These are phyloP conservation scores for Galerucella nymphaeae DNA, from an alignment of 2,888 invertebrate species.

Conservation along the genomic window DNA sequence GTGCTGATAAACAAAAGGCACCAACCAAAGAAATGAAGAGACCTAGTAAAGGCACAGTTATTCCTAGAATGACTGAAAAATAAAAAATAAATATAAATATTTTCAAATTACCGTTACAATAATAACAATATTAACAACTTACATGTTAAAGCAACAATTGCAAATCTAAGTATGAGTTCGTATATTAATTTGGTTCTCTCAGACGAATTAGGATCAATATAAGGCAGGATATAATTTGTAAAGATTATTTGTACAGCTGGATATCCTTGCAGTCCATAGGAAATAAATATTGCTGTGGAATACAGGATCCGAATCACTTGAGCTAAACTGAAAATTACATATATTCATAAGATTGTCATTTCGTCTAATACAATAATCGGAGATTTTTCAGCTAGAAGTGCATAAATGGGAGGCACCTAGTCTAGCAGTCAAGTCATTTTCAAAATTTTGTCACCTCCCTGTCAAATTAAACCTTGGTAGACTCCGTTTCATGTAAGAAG, in stretches of 20 bases:
- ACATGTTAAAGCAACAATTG: slow-evolving; percentile 63
- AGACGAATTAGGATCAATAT: slow-evolving; percentile 43
- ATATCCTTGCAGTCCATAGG: slow-evolving; percentile 89
- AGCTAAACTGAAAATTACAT: slow-evolving; percentile 68
- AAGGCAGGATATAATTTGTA: slow-evolving; percentile 65
- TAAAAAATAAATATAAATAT: background rate
- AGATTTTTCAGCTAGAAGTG: too few species aligned
- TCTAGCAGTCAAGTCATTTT: too few species aligned
- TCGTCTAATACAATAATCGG: too few species aligned
- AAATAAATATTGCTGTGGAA: slow-evolving; percentile 79
- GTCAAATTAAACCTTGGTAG: too few species aligned
- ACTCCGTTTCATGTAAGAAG: too few species aligned
- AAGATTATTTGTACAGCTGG: slow-evolving; percentile 87
- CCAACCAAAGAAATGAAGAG: slow-evolving; percentile 83
- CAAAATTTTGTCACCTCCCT: too few species aligned
- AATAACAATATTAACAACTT: slow-evolving; percentile 52
- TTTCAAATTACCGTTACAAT: background rate
- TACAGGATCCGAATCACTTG: slow-evolving; percentile 73
- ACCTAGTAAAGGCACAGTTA: slow-evolving; percentile 76
- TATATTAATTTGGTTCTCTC: slow-evolving; percentile 50
- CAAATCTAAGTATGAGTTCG: slow-evolving; percentile 62
- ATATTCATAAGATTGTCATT: too few species aligned
- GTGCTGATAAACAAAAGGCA: slow-evolving; percentile 77
- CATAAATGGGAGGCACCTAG: too few species aligned
- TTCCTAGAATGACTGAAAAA: slow-evolving; percentile 75